Conservation (phyloP, 2,797 vertebrate genomes). For the Oreonectes daqikongensis region DNA sequence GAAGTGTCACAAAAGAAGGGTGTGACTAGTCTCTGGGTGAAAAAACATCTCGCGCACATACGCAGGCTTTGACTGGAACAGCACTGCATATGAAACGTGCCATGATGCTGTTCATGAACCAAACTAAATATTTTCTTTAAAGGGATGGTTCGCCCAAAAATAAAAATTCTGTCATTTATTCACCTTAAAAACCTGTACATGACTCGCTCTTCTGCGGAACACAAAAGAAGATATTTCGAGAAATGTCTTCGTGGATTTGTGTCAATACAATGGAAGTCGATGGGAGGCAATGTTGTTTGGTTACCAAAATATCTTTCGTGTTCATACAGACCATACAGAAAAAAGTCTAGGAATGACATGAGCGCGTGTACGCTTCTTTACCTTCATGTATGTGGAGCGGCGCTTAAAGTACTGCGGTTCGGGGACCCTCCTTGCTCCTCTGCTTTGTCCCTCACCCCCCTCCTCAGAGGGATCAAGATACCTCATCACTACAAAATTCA, state of each 20-base stretch:
- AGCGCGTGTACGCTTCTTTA: conserved; percentile 49
- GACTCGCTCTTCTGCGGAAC: too few relatives aligned
- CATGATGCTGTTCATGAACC: neutral
- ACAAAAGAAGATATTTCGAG: too few relatives aligned
- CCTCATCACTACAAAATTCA: conserved; percentile 91
- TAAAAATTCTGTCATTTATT: too few relatives aligned
- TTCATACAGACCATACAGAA: too few relatives aligned
- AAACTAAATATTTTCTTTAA: too few relatives aligned
- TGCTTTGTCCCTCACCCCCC: conserved; percentile 71
- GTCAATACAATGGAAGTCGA: too few relatives aligned
- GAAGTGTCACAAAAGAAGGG: conserved; percentile 60
- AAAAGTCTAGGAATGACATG: too few relatives aligned
- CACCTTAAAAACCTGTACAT: too few relatives aligned
- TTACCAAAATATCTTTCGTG: too few relatives aligned
- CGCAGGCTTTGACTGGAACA: conserved; percentile 34
- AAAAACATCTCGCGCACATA: conserved; percentile 42
- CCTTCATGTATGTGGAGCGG: conserved; percentile 84
- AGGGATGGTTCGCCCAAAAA: too few relatives aligned
- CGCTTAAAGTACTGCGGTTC: conserved; percentile 82
- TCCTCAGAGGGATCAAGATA: conserved; percentile 79
- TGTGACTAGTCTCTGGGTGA: conserved; percentile 53
- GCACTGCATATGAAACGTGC: neutral
- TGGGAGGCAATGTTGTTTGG: too few relatives aligned
- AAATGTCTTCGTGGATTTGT: too few relatives aligned
- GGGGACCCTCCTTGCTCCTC: conserved; percentile 71